phyloP scores from a whole-genome alignment of 1,140 invertebrate genomes.

The Pachyrhynchus sulphureomaculatus region DNA sequence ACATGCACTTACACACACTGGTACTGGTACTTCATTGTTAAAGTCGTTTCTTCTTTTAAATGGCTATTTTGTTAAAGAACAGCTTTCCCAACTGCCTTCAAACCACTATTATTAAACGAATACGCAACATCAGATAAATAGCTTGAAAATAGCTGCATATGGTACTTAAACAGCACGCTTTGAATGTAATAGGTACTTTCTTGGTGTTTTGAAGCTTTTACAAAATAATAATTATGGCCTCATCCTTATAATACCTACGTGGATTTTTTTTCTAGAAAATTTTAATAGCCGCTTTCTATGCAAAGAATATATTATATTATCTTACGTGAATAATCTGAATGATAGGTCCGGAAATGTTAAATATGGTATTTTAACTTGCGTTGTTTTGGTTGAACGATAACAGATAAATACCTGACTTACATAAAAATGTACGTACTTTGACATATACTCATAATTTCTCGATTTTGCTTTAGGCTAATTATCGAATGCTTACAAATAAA shows the following conservation, averaged over 20 bases:
- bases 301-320: background rate
- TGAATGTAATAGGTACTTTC: conserved; percentile 24
- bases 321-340: too few relatives aligned
- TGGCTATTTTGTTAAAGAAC: conserved; percentile 23
- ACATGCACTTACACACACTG: conserved; percentile 6
- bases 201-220: conserved; percentile 4
- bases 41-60: conserved; percentile 24
- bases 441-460: too few relatives aligned
- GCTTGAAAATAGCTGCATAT: conserved; percentile 21
- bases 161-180: conserved; percentile 24
- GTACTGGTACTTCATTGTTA: conserved; percentile 22
- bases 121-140: conserved; percentile 32
- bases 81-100: conserved; percentile 26
- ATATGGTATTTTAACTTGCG: too few relatives aligned
- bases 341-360: too few relatives aligned
- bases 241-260: background rate
- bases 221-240: conserved; percentile 1
- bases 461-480: too few relatives aligned
- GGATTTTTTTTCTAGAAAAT: background rate
- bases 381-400: too few relatives aligned
- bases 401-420: too few relatives aligned
- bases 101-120: conserved; percentile 28
- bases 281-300: conserved; percentile 3
- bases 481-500: too few relatives aligned
- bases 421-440: too few relatives aligned